A percentile compares a stretch with the other conserved stretches of the same genome.
phyloP scores from a whole-genome alignment of 2,113 vertebrate species.

The Colaptes auratus region DNA sequence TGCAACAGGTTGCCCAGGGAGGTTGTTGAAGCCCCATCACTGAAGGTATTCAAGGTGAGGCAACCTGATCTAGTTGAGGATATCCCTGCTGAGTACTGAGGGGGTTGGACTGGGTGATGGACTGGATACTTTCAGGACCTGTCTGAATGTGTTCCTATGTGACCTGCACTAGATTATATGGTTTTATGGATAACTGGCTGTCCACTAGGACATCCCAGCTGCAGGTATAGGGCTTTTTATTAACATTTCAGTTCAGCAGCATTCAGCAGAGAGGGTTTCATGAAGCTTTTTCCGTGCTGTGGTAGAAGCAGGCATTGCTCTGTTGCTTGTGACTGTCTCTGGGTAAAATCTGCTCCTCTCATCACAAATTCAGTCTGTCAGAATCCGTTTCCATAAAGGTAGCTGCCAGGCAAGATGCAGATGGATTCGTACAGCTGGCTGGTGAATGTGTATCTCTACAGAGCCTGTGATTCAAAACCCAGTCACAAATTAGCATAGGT shows the following conservation, averaged over 20 bases:
- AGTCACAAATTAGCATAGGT: not conserved
- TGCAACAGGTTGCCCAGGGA: no score
- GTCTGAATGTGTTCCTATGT: no score
- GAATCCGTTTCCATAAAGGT: conserved; percentile 35
- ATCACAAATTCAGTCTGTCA: conserved; percentile 27
- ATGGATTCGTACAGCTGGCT: not conserved
- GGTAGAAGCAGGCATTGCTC: not conserved
- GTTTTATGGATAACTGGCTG: no score
- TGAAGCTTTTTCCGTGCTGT: not conserved
- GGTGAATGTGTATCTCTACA: not conserved
- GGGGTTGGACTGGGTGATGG: no score
- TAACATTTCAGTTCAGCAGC: not conserved
- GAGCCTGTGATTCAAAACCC: not conserved
- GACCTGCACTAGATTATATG: no score
- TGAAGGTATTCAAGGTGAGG: no score
- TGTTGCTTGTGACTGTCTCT: not conserved
- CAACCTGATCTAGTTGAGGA: no score
- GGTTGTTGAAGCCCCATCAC: no score
- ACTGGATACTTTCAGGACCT: no score
- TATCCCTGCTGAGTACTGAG: no score
- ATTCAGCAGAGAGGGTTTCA: not conserved
- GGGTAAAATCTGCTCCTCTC: conserved; percentile 28
- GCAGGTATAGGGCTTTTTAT: not conserved
- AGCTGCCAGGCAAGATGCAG: conserved; percentile 31
- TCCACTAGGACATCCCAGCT: not conserved